A percentile compares a stretch with the other conserved stretches of the same genome.
These are phyloP conservation scores for Esox lucius DNA, from an alignment of 2,797 vertebrate species.

Conservation along the genomic window DNA sequence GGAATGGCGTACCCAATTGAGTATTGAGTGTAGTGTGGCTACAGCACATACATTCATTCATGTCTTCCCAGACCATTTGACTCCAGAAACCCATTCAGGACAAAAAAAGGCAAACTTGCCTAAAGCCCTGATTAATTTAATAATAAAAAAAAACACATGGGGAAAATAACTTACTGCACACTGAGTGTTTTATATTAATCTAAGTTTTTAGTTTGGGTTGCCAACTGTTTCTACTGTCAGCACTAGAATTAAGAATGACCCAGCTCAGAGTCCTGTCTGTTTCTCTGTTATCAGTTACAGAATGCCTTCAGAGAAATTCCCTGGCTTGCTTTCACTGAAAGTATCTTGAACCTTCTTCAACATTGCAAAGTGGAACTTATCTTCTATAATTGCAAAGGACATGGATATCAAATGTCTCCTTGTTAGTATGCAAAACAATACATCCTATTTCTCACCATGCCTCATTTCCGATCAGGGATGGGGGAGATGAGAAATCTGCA, in stretches of 20 bases:
- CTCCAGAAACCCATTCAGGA: too few species aligned
- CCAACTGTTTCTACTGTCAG: neutral
- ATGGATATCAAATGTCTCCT: conserved; percentile 55
- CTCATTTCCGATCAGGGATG: conserved; percentile 42
- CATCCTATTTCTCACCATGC: conserved; percentile 53
- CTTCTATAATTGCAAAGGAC: conserved; percentile 53
- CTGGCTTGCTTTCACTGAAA: conserved; percentile 31
- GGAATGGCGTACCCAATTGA: too few species aligned
- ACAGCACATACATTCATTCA: too few species aligned
- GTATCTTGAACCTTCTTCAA: conserved; percentile 42
- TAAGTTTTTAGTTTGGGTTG: neutral
- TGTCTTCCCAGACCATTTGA: too few species aligned
- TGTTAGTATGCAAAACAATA: conserved; percentile 71
- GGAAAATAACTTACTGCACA: conserved; percentile 29
- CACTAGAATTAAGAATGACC: neutral
- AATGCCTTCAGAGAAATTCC: conserved; percentile 35
- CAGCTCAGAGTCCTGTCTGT: conserved; percentile 19
- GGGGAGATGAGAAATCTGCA: conserved; percentile 57
- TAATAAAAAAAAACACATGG: conserved; percentile 35
- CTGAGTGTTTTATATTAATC: neutral
- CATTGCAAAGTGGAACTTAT: conserved; percentile 40
- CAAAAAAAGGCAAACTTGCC: too few species aligned
- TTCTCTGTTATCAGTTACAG: conserved; percentile 32
- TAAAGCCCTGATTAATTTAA: too few species aligned
- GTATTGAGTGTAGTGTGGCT: too few species aligned